These are phyloP conservation scores for Setipinna tenuifilis DNA, from an alignment of 2,797 vertebrate species.

Conservation along the genomic window DNA sequence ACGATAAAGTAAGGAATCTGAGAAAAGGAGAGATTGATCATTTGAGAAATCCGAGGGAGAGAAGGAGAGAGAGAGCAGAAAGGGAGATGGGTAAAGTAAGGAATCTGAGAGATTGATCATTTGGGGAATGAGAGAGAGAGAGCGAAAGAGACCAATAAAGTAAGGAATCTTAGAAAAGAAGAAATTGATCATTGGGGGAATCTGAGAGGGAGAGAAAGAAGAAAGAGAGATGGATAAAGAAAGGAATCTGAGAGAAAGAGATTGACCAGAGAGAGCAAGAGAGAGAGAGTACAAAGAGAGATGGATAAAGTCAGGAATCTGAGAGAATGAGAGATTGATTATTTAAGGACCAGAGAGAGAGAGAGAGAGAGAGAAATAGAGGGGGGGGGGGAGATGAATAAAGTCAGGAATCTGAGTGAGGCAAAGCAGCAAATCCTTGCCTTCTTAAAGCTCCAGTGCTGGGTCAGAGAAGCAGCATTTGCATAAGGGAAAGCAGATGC, in stretches of 20 bases:
- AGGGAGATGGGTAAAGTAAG: no score
- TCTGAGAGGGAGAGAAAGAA: no score
- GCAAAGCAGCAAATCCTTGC: background rate
- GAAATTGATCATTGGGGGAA: background rate
- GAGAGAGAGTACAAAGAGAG: background rate
- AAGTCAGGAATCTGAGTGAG: background rate
- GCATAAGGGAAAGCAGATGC: constrained; percentile 54
- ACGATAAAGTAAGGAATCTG: no score
- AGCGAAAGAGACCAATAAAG: background rate
- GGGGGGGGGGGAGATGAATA: background rate
- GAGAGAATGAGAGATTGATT: background rate
- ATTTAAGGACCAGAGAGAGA: background rate
- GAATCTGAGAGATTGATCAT: background rate
- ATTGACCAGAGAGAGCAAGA: background rate
- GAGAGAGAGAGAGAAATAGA: background rate
- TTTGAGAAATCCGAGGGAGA: no score
- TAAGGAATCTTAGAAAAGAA: background rate
- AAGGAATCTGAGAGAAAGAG: no score
- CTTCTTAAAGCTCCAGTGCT: background rate
- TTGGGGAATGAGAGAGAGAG: background rate
- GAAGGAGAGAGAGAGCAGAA: no score
- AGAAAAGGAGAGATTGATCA: no score
- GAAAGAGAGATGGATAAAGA: no score
- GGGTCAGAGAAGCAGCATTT: constrained; percentile 32
- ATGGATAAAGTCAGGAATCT: background rate